Percentiles rank a stretch among this genome's conserved stretches.
These are phyloP conservation scores for Amblyopsis hoosieri DNA, from an alignment of 2,797 vertebrate species.

Conservation along the genomic window DNA sequence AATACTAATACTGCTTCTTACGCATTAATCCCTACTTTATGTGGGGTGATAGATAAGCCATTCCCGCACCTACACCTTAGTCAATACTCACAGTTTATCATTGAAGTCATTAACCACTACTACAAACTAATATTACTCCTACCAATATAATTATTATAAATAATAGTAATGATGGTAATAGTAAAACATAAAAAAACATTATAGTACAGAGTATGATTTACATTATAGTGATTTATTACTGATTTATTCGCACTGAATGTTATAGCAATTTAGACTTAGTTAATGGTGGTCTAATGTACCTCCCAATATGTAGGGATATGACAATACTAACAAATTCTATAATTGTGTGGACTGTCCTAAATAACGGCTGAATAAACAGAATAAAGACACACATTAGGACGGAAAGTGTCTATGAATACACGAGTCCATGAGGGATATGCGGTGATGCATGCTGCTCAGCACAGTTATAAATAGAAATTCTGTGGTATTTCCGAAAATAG, in stretches of 20 bases:
- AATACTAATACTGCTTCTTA: slow-evolving; percentile 1
- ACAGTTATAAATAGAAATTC: slow-evolving; percentile 81
- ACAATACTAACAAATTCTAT: slow-evolving; percentile 20
- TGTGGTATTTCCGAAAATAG: slow-evolving; percentile 86
- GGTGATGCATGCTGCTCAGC: slow-evolving; percentile 77
- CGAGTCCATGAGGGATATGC: slow-evolving; percentile 65
- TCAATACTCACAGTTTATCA: too few species aligned
- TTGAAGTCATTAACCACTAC: too few species aligned
- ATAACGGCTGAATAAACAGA: slow-evolving; percentile 17
- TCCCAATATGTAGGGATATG: slow-evolving; percentile 17
- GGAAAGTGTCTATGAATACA: slow-evolving; percentile 58
- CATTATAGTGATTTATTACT: too few species aligned
- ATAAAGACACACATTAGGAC: slow-evolving; percentile 42
- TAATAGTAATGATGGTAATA: too few species aligned
- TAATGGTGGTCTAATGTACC: slow-evolving; percentile 5
- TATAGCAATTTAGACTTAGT: slow-evolving; percentile 11
- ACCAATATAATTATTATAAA: too few species aligned
- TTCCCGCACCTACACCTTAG: too few species aligned
- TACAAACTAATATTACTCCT: too few species aligned
- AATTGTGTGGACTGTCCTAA: slow-evolving; percentile 12
- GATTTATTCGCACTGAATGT: neutral
- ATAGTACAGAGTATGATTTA: too few species aligned
- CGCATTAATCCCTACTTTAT: neutral
- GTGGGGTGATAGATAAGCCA: too few species aligned
- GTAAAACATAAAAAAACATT: too few species aligned